Percentiles rank a stretch among this genome's conserved stretches.
Evolutionary conservation across 2,888 invertebrate species (phyloP).

Genomic region (Galerucella pusilla): DNA sequence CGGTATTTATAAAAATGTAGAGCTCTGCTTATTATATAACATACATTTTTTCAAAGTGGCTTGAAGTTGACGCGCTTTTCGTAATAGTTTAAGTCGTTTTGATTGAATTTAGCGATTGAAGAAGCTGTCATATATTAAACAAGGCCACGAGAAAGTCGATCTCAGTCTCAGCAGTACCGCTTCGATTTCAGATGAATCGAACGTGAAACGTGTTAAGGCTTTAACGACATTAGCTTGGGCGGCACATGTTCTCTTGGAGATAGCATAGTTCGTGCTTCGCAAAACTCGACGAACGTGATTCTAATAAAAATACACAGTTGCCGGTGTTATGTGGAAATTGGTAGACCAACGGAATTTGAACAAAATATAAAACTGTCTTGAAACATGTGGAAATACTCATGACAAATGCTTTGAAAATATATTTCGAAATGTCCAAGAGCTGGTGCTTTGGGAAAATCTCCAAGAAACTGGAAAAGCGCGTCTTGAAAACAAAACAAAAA

Average conservation of each 20-base stretch:
- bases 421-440: no score
- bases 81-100: background rate
- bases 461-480: no score
- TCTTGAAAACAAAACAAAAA: no score
- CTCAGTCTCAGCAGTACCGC: background rate
- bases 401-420: no score
- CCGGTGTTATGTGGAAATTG: background rate
- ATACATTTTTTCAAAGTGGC: background rate
- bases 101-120: conserved; percentile 5
- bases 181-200: conserved; percentile 6
- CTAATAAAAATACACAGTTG: background rate
- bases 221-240: conserved; percentile 1
- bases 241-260: background rate
- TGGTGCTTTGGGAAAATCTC: no score
- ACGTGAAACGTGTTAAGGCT: conserved; percentile 3
- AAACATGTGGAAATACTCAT: no score
- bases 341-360: background rate
- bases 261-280: conserved; percentile 6
- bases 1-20: background rate
- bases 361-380: background rate
- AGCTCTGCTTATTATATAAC: background rate
- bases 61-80: background rate
- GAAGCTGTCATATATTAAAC: conserved; percentile 2
- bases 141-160: conserved; percentile 6
- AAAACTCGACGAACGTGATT: background rate